Evolutionary conservation across 2,113 vertebrate genomes (phyloP).

Genomic region (Callithrix jacchus): DNA sequence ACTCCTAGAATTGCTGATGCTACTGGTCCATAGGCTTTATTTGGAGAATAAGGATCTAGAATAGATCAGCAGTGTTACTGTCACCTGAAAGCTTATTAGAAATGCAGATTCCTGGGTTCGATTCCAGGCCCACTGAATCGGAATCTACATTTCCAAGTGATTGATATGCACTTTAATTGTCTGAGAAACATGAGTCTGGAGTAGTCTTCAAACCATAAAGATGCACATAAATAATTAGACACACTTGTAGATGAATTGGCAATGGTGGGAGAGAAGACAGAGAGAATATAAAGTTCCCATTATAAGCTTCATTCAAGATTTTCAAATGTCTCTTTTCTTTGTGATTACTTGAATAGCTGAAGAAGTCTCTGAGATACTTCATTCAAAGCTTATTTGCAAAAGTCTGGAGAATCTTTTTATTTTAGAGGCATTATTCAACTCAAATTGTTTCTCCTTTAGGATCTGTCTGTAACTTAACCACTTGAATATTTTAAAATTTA

Average conservation of each 20-base stretch:
- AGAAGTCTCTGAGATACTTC: neutral
- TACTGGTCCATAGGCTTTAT: neutral
- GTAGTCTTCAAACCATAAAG: neutral
- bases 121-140: neutral
- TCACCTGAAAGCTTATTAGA: neutral
- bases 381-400: constrained; percentile 39
- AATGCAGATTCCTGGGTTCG: neutral
- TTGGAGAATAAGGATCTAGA: constrained; percentile 15
- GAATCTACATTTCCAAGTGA: neutral
- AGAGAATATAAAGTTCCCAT: neutral
- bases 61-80: neutral
- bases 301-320: constrained; percentile 10
- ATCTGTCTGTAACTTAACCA: neutral
- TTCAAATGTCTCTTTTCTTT: constrained; percentile 45
- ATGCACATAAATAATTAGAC: neutral
- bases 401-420: constrained; percentile 29
- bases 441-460: constrained; percentile 19
- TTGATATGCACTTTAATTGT: constrained; percentile 4
- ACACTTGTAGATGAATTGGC: neutral
- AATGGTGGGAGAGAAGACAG: neutral
- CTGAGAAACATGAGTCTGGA: neutral
- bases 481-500: constrained; percentile 6
- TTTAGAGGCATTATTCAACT: neutral
- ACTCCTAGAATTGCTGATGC: neutral
- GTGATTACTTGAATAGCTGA: neutral